phyloP scores from a whole-genome alignment of 2,797 vertebrate genomes.

The Hozukius guyotensis region DNA sequence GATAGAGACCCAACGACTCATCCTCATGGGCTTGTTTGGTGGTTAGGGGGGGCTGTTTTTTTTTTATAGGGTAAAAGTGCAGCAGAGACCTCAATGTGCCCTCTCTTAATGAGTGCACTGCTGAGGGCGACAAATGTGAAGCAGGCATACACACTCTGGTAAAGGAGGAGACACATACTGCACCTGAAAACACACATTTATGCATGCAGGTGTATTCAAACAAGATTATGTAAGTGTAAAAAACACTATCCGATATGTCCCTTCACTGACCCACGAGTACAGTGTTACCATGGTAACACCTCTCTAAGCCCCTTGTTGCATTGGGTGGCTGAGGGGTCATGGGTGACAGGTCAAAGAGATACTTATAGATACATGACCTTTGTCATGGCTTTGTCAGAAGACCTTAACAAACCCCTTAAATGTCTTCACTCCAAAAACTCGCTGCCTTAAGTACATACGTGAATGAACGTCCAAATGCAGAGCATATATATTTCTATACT shows the following conservation, averaged over 20 bases:
- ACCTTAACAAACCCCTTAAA: slow-evolving; percentile 42
- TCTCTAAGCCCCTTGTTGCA: slow-evolving; percentile 40
- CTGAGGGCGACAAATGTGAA: not conserved
- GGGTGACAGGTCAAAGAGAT: slow-evolving; percentile 75
- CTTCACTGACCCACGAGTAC: slow-evolving; percentile 60
- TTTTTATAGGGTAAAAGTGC: slow-evolving; percentile 25
- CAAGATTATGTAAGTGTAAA: not conserved
- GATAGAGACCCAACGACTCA: slow-evolving; percentile 65
- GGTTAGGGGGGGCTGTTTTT: not conserved
- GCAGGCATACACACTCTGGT: not conserved
- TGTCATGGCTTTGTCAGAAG: slow-evolving; percentile 55
- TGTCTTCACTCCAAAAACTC: slow-evolving; percentile 33
- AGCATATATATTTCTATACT: not conserved
- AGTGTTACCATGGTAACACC: slow-evolving; percentile 54
- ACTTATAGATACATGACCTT: slow-evolving; percentile 61
- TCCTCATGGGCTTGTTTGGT: slow-evolving; percentile 50
- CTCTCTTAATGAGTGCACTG: slow-evolving; percentile 11
- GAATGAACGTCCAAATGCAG: not conserved
- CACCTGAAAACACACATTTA: not conserved
- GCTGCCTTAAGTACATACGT: not conserved
- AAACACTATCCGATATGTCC: slow-evolving; percentile 47
- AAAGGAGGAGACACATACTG: not conserved
- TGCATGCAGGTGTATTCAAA: not conserved
- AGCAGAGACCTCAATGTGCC: slow-evolving; percentile 9
- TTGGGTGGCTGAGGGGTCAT: slow-evolving; percentile 57